These are phyloP conservation scores for Sandelia bainsii DNA, from an alignment of 2,797 vertebrate genomes.

Conservation along the genomic window DNA sequence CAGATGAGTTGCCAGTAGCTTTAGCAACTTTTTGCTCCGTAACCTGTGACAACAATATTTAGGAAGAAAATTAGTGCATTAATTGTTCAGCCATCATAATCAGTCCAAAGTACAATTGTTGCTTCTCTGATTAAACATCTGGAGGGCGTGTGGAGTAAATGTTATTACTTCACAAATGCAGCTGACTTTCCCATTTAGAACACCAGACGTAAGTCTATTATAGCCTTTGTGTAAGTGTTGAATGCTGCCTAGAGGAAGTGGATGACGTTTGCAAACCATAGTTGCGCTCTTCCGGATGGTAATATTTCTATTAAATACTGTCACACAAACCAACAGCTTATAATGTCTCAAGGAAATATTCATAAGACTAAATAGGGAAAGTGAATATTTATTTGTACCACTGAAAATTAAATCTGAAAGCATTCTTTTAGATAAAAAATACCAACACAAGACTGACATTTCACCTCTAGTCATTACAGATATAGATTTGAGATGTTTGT, in stretches of 20 bases:
- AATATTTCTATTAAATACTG: slow-evolving; percentile 20
- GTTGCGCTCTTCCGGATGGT: neutral
- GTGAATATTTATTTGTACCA: neutral
- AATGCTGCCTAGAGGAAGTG: slow-evolving; percentile 39
- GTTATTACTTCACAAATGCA: slow-evolving; percentile 22
- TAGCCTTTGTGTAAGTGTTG: slow-evolving; percentile 17
- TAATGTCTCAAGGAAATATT: slow-evolving; percentile 18
- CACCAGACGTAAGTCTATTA: slow-evolving; percentile 12
- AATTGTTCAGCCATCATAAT: slow-evolving; percentile 65
- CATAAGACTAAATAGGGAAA: slow-evolving; percentile 9
- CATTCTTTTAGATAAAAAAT: slow-evolving; percentile 12
- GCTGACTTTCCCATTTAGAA: slow-evolving; percentile 26
- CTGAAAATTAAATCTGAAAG: slow-evolving; percentile 17
- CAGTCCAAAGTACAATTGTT: slow-evolving; percentile 54
- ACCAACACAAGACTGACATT: slow-evolving; percentile 16
- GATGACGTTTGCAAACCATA: slow-evolving; percentile 24
- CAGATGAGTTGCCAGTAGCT: neutral
- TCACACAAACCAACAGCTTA: slow-evolving; percentile 15
- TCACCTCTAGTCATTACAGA: slow-evolving; percentile 5
- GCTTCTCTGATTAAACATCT: slow-evolving; percentile 62
- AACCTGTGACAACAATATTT: slow-evolving; percentile 30
- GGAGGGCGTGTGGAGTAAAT: slow-evolving; percentile 25
- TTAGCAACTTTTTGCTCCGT: slow-evolving; percentile 19
- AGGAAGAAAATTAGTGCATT: slow-evolving; percentile 34
- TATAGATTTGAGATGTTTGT: slow-evolving; percentile 18